Evolutionary conservation across 2,888 invertebrate genomes (phyloP).

Genomic region (Aphelenchoides bicaudatus): DNA sequence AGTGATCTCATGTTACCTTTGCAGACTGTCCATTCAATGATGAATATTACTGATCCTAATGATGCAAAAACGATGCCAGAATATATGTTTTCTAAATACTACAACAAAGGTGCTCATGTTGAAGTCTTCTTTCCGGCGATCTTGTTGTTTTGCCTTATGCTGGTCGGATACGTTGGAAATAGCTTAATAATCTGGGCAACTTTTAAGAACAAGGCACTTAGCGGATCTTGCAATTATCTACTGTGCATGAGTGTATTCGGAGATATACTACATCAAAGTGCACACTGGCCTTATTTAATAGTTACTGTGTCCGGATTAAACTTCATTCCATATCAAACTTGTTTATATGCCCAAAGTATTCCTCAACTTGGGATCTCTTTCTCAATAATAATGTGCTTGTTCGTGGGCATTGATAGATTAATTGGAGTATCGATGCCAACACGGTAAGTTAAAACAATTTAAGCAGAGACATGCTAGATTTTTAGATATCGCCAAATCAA

Average conservation of each 20-base stretch:
- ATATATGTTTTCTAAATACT: too few relatives aligned
- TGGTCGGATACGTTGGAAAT: neutral
- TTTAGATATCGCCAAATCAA: neutral
- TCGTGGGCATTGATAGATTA: slow-evolving; percentile 18
- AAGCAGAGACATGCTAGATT: neutral
- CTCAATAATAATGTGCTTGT: slow-evolving; percentile 2
- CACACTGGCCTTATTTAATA: slow-evolving; percentile 13
- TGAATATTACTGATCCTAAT: too few relatives aligned
- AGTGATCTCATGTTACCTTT: too few relatives aligned
- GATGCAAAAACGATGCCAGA: too few relatives aligned
- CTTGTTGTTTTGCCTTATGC: neutral
- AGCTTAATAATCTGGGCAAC: neutral
- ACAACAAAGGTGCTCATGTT: neutral
- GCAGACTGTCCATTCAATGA: too few relatives aligned
- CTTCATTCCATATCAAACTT: slow-evolving; percentile 11
- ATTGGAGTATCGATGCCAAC: slow-evolving; percentile 5
- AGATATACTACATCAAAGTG: slow-evolving; percentile 10
- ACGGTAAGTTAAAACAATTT: neutral
- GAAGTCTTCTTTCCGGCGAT: neutral
- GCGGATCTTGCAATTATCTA: slow-evolving; percentile 14
- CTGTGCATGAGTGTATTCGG: neutral
- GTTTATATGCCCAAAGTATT: slow-evolving; percentile 10
- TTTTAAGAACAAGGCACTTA: neutral
- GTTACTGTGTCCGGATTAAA: slow-evolving; percentile 10
- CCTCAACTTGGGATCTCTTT: slow-evolving; percentile 5